A percentile compares a stretch with the other conserved stretches of the same genome.
phyloP scores from a whole-genome alignment of 2,797 vertebrate genomes.

The Anableps anableps region DNA sequence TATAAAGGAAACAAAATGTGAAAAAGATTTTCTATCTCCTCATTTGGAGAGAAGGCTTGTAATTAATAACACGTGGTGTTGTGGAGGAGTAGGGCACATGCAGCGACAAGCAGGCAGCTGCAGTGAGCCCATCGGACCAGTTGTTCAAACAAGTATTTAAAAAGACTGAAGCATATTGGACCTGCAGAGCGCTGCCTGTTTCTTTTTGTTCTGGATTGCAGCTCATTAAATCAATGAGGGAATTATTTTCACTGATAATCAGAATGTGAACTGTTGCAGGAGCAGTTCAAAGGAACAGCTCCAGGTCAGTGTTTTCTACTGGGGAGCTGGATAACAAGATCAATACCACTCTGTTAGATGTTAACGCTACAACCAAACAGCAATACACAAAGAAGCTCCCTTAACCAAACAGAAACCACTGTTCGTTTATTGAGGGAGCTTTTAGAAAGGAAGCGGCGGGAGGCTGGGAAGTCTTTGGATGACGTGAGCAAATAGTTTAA shows the following conservation, averaged over 20 bases:
- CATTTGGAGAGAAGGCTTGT: background rate
- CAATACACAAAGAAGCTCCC: no score
- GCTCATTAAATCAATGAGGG: conserved; percentile 5
- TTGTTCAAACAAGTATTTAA: background rate
- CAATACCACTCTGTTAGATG: background rate
- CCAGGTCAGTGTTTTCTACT: background rate
- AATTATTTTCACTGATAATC: conserved; percentile 3
- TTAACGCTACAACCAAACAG: background rate
- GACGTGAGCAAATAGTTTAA: background rate
- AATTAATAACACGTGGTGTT: background rate
- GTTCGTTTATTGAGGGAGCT: background rate
- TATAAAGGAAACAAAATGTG: background rate
- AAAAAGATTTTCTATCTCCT: background rate
- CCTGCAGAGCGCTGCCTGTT: background rate
- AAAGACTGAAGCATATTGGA: background rate
- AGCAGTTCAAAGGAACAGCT: background rate
- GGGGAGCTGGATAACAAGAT: background rate
- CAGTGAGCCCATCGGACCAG: background rate
- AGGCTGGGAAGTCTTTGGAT: background rate
- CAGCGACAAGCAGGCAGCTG: background rate
- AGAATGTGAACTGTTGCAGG: background rate
- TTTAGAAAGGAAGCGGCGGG: background rate
- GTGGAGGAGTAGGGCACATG: background rate
- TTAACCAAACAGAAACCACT: background rate
- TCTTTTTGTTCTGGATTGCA: conserved; percentile 15